Percentiles rank a stretch among this genome's conserved stretches.
Evolutionary conservation across 2,113 vertebrate genomes (phyloP).

Genomic region (Pristiophorus japonicus): DNA sequence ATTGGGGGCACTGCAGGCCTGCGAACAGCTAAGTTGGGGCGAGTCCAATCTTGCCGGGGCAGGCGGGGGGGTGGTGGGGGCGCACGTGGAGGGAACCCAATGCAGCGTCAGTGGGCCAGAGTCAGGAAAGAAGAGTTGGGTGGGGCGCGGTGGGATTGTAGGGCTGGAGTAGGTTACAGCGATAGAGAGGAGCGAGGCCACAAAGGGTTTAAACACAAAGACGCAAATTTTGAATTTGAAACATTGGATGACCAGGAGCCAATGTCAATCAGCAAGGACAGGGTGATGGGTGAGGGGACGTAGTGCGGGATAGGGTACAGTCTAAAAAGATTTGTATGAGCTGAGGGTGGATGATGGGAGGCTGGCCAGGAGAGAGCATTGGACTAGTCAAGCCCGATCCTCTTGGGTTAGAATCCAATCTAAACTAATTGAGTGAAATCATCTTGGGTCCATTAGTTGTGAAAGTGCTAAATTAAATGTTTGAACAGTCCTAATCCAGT

Average conservation of each 20-base stretch:
- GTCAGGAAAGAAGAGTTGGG: too few relatives aligned
- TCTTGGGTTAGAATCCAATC: neutral
- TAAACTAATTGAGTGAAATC: neutral
- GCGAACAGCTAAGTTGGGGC: neutral
- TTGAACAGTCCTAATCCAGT: neutral
- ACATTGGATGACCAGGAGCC: neutral
- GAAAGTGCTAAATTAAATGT: neutral
- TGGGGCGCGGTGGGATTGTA: too few relatives aligned
- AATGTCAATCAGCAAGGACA: neutral
- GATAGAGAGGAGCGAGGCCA: too few relatives aligned
- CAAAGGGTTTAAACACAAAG: neutral
- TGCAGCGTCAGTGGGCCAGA: too few relatives aligned
- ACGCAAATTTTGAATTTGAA: neutral
- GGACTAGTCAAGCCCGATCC: neutral
- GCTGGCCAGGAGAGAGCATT: neutral
- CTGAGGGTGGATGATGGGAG: neutral
- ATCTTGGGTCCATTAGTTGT: neutral
- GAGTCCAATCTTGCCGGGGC: neutral
- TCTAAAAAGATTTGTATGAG: neutral
- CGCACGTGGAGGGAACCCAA: too few relatives aligned
- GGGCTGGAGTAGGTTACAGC: too few relatives aligned
- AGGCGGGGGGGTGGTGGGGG: too few relatives aligned
- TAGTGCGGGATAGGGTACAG: neutral
- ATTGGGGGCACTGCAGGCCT: neutral
- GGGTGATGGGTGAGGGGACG: too few relatives aligned